Evolutionary conservation across 1,140 invertebrate genomes (phyloP).

Genomic region (Coptotermes formosanus): DNA sequence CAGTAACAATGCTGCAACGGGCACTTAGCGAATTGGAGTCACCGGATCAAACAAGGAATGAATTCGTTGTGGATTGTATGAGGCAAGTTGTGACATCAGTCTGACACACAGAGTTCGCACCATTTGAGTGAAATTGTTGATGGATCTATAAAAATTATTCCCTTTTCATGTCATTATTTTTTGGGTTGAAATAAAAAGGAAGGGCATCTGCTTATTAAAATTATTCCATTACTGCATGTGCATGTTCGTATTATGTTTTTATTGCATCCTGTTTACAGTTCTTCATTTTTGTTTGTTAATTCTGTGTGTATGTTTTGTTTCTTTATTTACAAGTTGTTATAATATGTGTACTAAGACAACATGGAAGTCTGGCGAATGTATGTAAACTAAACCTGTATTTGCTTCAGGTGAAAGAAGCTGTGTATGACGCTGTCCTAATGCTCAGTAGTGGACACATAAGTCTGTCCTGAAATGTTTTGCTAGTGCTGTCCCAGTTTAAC

Average conservation of each 20-base stretch:
- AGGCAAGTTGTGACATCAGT: conserved; percentile 35
- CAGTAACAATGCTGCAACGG: conserved; percentile 34
- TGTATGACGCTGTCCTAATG: too few species aligned
- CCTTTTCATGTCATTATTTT: not conserved
- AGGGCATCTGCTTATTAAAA: not conserved
- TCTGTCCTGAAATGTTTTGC: too few species aligned
- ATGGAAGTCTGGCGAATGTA: not conserved
- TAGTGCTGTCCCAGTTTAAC: too few species aligned
- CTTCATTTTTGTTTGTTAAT: not conserved
- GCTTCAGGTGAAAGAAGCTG: too few species aligned
- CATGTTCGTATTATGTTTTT: conserved; percentile 9
- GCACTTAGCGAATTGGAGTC: conserved; percentile 7
- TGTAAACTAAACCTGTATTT: not conserved
- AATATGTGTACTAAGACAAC: not conserved
- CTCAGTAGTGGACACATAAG: too few species aligned
- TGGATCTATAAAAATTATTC: not conserved
- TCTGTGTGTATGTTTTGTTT: not conserved
- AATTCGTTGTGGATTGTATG: conserved; percentile 37
- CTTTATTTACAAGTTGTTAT: not conserved
- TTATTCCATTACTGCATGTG: conserved; percentile 1
- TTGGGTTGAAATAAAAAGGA: not conserved
- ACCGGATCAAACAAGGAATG: conserved; percentile 20
- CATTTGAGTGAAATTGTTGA: not conserved
- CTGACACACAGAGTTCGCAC: conserved; percentile 30
- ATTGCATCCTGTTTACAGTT: not conserved